Conservation (phyloP, 1,140 invertebrate species). For the Ptiloglossa arizonensis region DNA sequence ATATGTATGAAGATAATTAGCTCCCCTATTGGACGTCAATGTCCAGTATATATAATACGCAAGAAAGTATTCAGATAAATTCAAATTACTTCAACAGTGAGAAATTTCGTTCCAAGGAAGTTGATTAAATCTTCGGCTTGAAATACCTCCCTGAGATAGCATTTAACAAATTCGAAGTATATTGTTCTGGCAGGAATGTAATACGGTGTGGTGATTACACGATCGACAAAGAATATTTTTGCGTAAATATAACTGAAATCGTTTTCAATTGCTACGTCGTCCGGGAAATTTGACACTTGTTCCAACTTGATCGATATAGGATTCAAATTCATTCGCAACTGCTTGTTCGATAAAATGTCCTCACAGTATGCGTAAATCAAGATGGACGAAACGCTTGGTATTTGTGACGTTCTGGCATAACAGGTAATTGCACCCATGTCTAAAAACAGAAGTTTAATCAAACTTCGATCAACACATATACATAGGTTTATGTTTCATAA, state of each 20-base stretch:
- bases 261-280: background rate
- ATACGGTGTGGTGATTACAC: background rate
- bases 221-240: slow-evolving; percentile 21
- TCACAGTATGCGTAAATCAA: slow-evolving; percentile 22
- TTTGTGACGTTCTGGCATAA: background rate
- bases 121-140: slow-evolving; percentile 9
- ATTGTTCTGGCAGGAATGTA: slow-evolving; percentile 15
- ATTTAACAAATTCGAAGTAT: slow-evolving; percentile 36
- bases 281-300: slow-evolving; percentile 22
- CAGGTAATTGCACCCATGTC: slow-evolving; percentile 25
- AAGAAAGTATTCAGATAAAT: background rate
- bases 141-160: slow-evolving; percentile 15
- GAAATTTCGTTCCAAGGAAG: slow-evolving; percentile 10
- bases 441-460: background rate
- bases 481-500: too few species aligned
- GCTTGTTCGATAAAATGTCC: slow-evolving; percentile 24
- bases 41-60: too few species aligned
- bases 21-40: too few species aligned
- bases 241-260: slow-evolving; percentile 17
- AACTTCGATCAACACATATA: background rate
- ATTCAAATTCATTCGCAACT: slow-evolving; percentile 22
- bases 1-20: too few species aligned
- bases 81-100: slow-evolving; percentile 27
- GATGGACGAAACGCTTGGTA: slow-evolving; percentile 3
- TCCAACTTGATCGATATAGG: slow-evolving; percentile 41